These are phyloP conservation scores for Augiades crinisus DNA, from an alignment of 2,888 invertebrate genomes.

Conservation along the genomic window DNA sequence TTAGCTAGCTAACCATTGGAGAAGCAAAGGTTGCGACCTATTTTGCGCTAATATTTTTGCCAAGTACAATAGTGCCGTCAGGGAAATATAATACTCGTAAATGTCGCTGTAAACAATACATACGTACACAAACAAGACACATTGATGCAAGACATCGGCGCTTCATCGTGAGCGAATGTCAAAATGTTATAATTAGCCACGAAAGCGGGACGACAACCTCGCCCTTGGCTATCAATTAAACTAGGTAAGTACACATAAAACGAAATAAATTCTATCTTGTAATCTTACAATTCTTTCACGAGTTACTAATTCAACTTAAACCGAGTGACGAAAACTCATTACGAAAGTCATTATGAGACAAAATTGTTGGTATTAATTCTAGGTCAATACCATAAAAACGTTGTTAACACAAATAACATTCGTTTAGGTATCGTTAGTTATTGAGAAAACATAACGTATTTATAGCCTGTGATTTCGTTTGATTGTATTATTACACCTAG, in stretches of 20 bases:
- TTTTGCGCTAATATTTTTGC: too few species aligned
- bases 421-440: not conserved
- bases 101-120: not conserved
- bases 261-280: too few species aligned
- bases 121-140: not conserved
- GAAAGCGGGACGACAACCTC: conserved; percentile 31
- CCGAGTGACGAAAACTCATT: too few species aligned
- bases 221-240: conserved; percentile 31
- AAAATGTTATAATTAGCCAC: conserved; percentile 37
- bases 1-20: too few species aligned
- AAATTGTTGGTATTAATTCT: too few species aligned
- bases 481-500: not conserved
- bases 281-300: too few species aligned
- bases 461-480: not conserved
- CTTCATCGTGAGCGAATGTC: conserved; percentile 35
- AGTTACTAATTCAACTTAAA: too few species aligned
- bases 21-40: too few species aligned
- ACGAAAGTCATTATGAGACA: too few species aligned
- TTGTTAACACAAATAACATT: not conserved
- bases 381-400: not conserved
- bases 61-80: too few species aligned
- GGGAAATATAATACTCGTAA: too few species aligned
- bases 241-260: conserved; percentile 1
- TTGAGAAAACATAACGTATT: not conserved
- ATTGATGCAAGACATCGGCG: not conserved